These are phyloP conservation scores for Nephrotoma appendiculata DNA, from an alignment of 2,888 invertebrate genomes.

Conservation along the genomic window DNA sequence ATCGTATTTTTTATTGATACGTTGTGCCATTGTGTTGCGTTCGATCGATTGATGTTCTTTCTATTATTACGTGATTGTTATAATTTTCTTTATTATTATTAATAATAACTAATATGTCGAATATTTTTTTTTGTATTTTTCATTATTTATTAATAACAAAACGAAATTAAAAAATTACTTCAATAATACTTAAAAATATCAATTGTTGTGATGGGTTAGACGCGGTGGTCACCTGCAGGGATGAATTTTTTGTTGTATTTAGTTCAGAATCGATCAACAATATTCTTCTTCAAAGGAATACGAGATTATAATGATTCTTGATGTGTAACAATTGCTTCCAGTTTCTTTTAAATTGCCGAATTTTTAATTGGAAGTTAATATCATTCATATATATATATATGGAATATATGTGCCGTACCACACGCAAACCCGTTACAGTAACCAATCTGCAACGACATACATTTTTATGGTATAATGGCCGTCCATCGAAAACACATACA, in stretches of 20 bases:
- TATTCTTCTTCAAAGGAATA: background rate
- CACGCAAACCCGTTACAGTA: no score
- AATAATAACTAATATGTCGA: background rate
- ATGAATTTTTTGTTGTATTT: background rate
- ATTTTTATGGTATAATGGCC: background rate
- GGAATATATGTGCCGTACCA: no score
- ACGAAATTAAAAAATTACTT: background rate
- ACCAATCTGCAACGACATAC: no score
- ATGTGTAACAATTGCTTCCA: background rate
- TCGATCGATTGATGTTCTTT: background rate
- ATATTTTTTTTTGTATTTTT: background rate
- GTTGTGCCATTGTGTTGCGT: background rate
- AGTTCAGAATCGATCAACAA: background rate
- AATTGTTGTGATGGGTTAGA: conserved; percentile 4
- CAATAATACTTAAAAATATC: background rate
- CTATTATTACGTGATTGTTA: background rate
- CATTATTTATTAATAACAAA: background rate
- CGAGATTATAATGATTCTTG: background rate
- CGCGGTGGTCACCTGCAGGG: background rate
- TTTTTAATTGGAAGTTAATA: background rate
- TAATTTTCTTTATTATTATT: background rate
- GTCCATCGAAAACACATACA: background rate
- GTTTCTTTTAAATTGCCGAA: background rate
- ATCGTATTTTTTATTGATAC: background rate
- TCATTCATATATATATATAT: background rate